Evolutionary conservation across 2,797 vertebrate species (phyloP).

Genomic region (Morelia viridis): DNA sequence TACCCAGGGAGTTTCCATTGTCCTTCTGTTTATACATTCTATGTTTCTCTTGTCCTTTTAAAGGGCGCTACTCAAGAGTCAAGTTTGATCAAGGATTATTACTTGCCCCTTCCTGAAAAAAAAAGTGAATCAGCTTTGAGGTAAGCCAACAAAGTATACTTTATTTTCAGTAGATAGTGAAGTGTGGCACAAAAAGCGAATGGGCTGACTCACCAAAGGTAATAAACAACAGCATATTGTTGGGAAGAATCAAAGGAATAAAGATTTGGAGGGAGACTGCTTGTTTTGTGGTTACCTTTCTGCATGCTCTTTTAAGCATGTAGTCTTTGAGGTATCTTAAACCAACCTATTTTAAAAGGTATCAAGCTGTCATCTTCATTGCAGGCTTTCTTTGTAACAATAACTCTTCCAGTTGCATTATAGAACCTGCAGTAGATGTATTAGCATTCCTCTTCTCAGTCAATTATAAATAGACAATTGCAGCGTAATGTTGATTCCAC

Average conservation of each 20-base stretch:
- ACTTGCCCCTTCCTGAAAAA: neutral
- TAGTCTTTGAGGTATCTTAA: neutral
- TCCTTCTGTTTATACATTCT: neutral
- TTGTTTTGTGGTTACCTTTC: constrained; percentile 10
- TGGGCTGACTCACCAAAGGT: neutral
- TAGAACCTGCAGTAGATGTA: neutral
- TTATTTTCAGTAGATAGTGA: constrained; percentile 32
- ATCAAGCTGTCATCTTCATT: constrained; percentile 18
- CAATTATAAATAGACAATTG: constrained; percentile 39
- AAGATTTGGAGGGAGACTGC: neutral
- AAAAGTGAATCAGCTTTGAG: neutral
- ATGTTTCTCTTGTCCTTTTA: too few relatives aligned
- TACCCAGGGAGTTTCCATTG: neutral
- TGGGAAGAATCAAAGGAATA: constrained; percentile 38
- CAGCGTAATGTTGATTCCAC: constrained; percentile 66
- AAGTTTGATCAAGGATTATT: neutral
- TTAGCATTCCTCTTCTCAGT: constrained; percentile 27
- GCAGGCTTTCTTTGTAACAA: neutral
- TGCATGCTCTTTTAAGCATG: neutral
- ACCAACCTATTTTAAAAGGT: constrained; percentile 23
- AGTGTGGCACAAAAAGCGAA: constrained; percentile 31
- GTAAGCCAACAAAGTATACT: neutral
- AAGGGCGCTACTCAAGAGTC: neutral
- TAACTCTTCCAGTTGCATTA: neutral
- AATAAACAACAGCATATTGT: neutral